Conservation (phyloP, 2,888 invertebrate genomes). For the Octonoba sinensis region DNA sequence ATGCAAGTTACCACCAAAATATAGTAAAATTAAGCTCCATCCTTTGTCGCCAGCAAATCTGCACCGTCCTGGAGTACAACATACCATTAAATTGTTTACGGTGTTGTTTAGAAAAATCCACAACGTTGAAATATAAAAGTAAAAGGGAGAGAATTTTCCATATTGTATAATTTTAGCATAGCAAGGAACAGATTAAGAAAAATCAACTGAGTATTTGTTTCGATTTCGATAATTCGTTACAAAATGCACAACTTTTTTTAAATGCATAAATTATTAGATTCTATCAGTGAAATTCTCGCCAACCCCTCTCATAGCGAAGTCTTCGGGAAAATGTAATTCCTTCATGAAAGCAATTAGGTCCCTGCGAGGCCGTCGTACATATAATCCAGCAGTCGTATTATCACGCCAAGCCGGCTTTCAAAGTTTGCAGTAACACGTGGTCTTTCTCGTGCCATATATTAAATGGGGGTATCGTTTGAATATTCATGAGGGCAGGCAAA, state of each 20-base stretch:
- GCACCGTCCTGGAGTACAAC: too few relatives aligned
- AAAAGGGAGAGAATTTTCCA: too few relatives aligned
- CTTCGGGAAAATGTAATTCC: background rate
- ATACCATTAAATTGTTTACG: too few relatives aligned
- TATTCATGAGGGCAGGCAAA: conserved; percentile 50
- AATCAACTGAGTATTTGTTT: background rate
- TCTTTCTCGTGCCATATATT: conserved; percentile 51
- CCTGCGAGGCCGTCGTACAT: conserved; percentile 3
- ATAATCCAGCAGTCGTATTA: conserved; percentile 53
- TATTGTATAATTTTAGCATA: too few relatives aligned
- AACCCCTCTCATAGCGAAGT: too few relatives aligned
- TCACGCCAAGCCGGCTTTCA: conserved; percentile 52
- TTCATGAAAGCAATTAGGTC: conserved; percentile 35
- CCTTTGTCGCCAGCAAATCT: too few relatives aligned
- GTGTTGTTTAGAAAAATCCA: too few relatives aligned
- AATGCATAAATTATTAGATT: background rate
- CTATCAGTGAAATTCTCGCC: background rate
- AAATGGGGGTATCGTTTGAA: conserved; percentile 53
- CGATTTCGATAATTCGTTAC: background rate
- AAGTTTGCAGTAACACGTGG: conserved; percentile 60
- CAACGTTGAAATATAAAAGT: too few relatives aligned
- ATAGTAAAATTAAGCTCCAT: too few relatives aligned
- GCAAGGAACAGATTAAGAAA: background rate
- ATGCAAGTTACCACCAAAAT: too few relatives aligned
- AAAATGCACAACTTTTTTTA: background rate